A percentile compares a stretch with the other conserved stretches of the same genome.
These are phyloP conservation scores for Clivina fossor DNA, from an alignment of 2,888 invertebrate species.

Conservation along the genomic window DNA sequence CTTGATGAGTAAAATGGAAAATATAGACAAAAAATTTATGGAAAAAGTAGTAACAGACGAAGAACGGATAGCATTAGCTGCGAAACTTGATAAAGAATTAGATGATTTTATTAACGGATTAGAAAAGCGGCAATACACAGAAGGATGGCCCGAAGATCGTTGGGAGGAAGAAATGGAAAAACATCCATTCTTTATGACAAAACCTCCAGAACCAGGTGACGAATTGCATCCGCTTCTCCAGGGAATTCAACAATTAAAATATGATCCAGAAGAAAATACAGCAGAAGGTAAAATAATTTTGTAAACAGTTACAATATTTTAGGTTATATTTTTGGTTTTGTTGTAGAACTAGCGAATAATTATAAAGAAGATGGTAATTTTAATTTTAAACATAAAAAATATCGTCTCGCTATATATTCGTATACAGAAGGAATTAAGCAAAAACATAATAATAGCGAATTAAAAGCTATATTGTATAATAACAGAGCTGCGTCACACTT, in stretches of 20 bases:
- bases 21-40: constrained; percentile 28
- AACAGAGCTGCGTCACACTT: constrained; percentile 91
- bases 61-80: constrained; percentile 71
- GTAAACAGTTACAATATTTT: constrained; percentile 14
- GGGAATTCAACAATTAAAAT: constrained; percentile 90
- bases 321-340: constrained; percentile 14
- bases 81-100: constrained; percentile 76
- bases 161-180: constrained; percentile 91
- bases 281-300: constrained; percentile 57
- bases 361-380: constrained; percentile 97
- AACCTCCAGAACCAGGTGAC: constrained; percentile 67
- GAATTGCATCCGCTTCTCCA: constrained; percentile 81
- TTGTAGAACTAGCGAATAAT: constrained; percentile 75
- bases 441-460: constrained; percentile 65
- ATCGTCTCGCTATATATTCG: constrained; percentile 77
- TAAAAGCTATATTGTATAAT: constrained; percentile 83
- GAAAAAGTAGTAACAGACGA: constrained; percentile 62
- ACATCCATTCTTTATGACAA: constrained; percentile 90
- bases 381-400: constrained; percentile 93
- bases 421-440: constrained; percentile 87
- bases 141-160: constrained; percentile 83
- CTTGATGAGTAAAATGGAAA: constrained; percentile 40
- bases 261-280: constrained; percentile 87
- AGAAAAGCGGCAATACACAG: constrained; percentile 67
- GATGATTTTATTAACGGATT: constrained; percentile 76